Evolutionary conservation across 2,113 vertebrate genomes (phyloP), one percentile per base, ranked within the genome.

Genomic region (Proterorhinus semilunaris): DNA sequence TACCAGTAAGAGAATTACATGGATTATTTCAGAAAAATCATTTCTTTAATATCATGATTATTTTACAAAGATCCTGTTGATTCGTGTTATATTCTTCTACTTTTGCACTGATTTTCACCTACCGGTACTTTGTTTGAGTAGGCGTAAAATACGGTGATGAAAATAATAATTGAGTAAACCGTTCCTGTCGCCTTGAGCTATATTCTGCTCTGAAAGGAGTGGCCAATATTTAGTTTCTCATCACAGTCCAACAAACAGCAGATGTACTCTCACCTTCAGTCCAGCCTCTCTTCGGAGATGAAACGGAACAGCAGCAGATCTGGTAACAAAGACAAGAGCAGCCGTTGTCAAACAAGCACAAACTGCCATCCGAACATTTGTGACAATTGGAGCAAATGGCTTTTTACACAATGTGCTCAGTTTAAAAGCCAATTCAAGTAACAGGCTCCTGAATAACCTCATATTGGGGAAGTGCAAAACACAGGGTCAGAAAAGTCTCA

Each of bases 281-380:
- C 48, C 47, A 55, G 64, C 59, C 66, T 64, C 27, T 36, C 59
- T 72, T 81, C 62, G 58, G 43, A 80, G 65, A 70, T 82, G 69
- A 79, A 75, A 76, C 67, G 58, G 8, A 46, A 16, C 66, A 69
- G 72, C 52, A 16, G 48, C 44, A 66, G 69, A 73, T 76, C 74
- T 82, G 78, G 51, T 67, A 78, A 81, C 78, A 50, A 71, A 78
- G 49, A 73, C 76, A 74, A 66, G 49, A 42, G 71, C 11, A 57
- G 66, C 55, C 59, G 69, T 83, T 64, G 62, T 11, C 68, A 75
- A 21, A 64, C 54, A 49, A 61, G 58, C 70, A 71, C 66, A 52
- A 17, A 62, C 51, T 68, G 58, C 62, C 57, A 12, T 75, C 72
- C 16, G 68, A 80, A 54, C 50, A 12, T 52, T 42, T 75, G 57